A percentile compares a stretch with the other conserved stretches of the same genome.
Evolutionary conservation across 2,888 invertebrate species (phyloP).

Genomic region (Tanypteryx hageni): DNA sequence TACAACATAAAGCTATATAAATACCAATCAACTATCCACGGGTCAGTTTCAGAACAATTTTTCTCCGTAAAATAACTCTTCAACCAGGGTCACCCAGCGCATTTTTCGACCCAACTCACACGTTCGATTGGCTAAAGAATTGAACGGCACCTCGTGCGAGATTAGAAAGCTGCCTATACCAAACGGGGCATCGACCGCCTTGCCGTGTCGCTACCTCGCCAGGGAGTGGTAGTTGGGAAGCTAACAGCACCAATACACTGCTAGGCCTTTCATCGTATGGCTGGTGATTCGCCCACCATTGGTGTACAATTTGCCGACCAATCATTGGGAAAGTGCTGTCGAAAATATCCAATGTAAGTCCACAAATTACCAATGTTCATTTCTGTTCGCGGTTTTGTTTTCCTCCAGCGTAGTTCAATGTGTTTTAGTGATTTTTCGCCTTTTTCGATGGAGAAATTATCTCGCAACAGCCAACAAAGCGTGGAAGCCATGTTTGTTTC

Average conservation of each 20-base stretch:
- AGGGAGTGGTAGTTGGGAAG: constrained; percentile 79
- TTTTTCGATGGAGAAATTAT: constrained; percentile 54
- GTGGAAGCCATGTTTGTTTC: constrained; percentile 73
- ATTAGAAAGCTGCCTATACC: constrained; percentile 31
- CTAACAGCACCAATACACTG: constrained; percentile 68
- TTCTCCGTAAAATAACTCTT: not conserved
- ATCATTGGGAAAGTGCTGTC: constrained; percentile 90
- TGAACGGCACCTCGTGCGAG: constrained; percentile 43
- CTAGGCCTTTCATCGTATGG: constrained; percentile 66
- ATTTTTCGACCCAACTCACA: constrained; percentile 15
- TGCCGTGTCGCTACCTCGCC: constrained; percentile 71
- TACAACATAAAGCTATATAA: not conserved
- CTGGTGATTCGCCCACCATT: constrained; percentile 84
- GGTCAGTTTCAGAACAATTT: not conserved
- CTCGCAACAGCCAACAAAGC: constrained; percentile 65
- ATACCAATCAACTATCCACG: not conserved
- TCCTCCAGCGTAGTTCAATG: constrained; percentile 69
- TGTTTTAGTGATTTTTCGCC: constrained; percentile 54
- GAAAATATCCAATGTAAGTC: constrained; percentile 86
- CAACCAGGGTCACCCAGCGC: not conserved
- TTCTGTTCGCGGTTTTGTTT: constrained; percentile 72
- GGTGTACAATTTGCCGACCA: constrained; percentile 92
- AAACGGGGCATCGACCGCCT: constrained; percentile 65
- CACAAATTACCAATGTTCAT: constrained; percentile 81
- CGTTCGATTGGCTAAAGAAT: constrained; percentile 45